phyloP scores from a whole-genome alignment of 2,113 vertebrate species.

The Pedionomus torquatus region DNA sequence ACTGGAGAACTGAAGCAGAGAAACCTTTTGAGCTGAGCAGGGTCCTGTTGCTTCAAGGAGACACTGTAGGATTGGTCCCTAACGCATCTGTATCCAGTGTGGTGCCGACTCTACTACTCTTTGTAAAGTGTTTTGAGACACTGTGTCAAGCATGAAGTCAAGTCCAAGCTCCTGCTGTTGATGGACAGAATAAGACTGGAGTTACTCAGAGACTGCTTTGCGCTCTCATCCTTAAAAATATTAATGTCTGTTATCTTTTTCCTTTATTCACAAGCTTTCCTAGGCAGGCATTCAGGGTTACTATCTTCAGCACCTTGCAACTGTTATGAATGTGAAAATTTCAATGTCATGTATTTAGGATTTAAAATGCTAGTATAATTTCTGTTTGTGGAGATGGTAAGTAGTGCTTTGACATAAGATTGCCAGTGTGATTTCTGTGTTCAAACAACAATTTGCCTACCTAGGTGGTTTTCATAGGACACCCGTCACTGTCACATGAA shows the following conservation, averaged over 20 bases:
- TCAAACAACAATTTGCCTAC: rapidly evolving
- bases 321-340: not conserved
- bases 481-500: not conserved
- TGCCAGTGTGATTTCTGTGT: not conserved
- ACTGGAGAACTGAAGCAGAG: rapidly evolving
- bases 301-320: not conserved
- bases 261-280: not conserved
- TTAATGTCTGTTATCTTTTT: not conserved
- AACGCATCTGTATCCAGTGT: rapidly evolving
- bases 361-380: not conserved
- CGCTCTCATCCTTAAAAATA: not conserved
- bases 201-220: not conserved
- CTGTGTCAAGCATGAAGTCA: not conserved
- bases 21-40: not conserved
- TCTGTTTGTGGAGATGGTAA: not conserved
- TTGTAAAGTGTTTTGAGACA: not conserved
- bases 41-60: not conserved
- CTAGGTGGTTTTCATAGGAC: not conserved
- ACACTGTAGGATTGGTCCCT: rapidly evolving
- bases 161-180: not conserved
- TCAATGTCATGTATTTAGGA: not conserved
- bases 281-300: not conserved
- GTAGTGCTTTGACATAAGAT: not conserved
- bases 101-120: not conserved
- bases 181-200: not conserved